Conservation (phyloP, 2,888 invertebrate genomes). For the Hipparchia sbordonii region DNA sequence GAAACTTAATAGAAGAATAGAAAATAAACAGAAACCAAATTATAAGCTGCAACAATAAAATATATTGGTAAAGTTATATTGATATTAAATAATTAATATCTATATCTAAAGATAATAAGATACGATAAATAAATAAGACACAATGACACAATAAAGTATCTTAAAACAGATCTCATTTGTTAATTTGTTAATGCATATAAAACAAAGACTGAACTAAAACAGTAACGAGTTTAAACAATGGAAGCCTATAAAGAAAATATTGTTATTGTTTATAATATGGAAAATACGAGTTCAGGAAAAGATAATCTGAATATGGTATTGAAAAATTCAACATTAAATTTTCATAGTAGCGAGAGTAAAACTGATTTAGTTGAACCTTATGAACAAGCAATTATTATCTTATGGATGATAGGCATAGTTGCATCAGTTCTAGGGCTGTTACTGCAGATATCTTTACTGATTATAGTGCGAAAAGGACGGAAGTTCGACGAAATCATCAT, state of each 20-base stretch:
- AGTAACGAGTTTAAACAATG: conserved; percentile 1
- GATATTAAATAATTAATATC: no score
- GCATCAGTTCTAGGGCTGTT: conserved; percentile 51
- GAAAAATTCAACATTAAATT: background rate
- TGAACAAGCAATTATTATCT: conserved; percentile 35
- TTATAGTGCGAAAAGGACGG: conserved; percentile 51
- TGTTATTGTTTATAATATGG: background rate
- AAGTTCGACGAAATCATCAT: conserved; percentile 62
- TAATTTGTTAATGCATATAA: no score
- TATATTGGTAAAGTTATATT: background rate
- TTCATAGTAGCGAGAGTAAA: background rate
- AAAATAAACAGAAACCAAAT: background rate
- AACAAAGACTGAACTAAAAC: no score
- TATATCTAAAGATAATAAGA: no score
- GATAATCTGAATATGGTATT: background rate
- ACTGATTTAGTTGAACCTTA: background rate
- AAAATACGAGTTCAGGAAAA: background rate
- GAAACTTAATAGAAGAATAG: no score
- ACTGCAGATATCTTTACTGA: conserved; percentile 50
- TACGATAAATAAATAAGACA: no score
- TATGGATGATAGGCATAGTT: conserved; percentile 55
- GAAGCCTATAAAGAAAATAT: conserved; percentile 6
- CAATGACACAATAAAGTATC: no score
- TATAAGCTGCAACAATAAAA: no score
- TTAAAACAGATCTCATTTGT: background rate